Evolutionary conservation across 2,797 vertebrate species (phyloP), one percentile per base, ranked within the genome.

Genomic region (Epinephelus awoara): DNA sequence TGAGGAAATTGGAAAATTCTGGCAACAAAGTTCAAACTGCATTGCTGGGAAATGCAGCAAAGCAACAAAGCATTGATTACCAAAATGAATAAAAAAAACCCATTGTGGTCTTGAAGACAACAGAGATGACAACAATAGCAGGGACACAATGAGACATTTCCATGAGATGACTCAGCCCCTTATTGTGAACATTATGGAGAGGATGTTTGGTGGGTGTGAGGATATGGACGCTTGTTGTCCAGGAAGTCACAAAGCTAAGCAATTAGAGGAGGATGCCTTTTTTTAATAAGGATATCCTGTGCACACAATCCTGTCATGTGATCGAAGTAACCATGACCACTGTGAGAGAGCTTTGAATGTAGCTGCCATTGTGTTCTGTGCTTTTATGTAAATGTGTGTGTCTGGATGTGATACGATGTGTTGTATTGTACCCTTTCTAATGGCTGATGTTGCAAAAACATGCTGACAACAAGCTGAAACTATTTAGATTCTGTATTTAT

Each of bases 261-360:
- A 93, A 92, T 88, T 91, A 91, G 77, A 80, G 25, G 62, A 87
- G 79, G 77, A 82, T 77, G 83, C 68, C 55, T 77, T 67, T 84
- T 72, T 57, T 87, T 79, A 82, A 90, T 75, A 67, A 88, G 92
- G 94, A 94, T 90, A 92, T 94, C 92, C 94, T 93, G 88, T 75
- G 75, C 58, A 57, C 64, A 83, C 79, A 84, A 83, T 75, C 73
- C 75, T 72, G 71, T 85, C 87, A 90, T 84, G 78, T 88, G 87
- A 87, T 80, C 14, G 47, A 75, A 38, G 78, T 80, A 58, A 66
- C 46, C 25, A 58, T 58, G 79, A 58, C 73, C 73, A 67, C 23
- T 65, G 40, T 38, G 18, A 80, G 80, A 68, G 63, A 69, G 4
- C 40, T 29, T 34, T 34, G 7, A 34, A 34, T 34, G 34, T 34